These are phyloP conservation scores for Nomada lathburiana DNA, from an alignment of 2,888 invertebrate genomes.

Conservation along the genomic window DNA sequence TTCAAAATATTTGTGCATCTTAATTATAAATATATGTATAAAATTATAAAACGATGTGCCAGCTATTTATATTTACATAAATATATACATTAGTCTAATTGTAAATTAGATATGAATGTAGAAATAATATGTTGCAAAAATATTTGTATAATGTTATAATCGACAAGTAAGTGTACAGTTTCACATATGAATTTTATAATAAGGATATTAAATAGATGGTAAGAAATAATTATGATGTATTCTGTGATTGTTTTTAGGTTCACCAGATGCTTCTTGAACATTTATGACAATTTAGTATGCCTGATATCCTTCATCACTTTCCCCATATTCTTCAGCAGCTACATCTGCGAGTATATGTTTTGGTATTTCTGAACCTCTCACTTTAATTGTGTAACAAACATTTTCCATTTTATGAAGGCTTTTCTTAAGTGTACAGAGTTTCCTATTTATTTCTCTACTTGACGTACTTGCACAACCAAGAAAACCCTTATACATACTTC, in stretches of 20 bases:
- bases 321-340: slow-evolving; percentile 82
- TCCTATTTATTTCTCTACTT: slow-evolving; percentile 89
- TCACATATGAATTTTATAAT: no score
- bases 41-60: slow-evolving; percentile 27
- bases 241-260: not conserved
- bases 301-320: slow-evolving; percentile 85
- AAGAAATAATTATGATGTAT: no score
- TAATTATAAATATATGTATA: slow-evolving; percentile 4
- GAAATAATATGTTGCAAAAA: slow-evolving; percentile 20
- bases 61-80: slow-evolving; percentile 41
- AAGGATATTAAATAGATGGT: no score
- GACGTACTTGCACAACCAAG: slow-evolving; percentile 86
- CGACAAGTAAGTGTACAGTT: not conserved
- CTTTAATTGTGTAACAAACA: slow-evolving; percentile 92
- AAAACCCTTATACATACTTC: slow-evolving; percentile 88
- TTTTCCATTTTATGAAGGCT: slow-evolving; percentile 93
- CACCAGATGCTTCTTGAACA: not conserved
- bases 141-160: slow-evolving; percentile 1
- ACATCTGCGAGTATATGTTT: slow-evolving; percentile 88
- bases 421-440: slow-evolving; percentile 89
- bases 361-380: slow-evolving; percentile 93
- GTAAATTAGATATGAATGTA: slow-evolving; percentile 22
- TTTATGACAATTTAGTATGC: slow-evolving; percentile 58
- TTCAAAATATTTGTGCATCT: slow-evolving; percentile 29
- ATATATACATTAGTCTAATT: slow-evolving; percentile 40